A percentile compares a stretch with the other conserved stretches of the same genome.
Evolutionary conservation across 2,113 vertebrate genomes (phyloP).

Genomic region (Epinephelus fuscoguttatus): DNA sequence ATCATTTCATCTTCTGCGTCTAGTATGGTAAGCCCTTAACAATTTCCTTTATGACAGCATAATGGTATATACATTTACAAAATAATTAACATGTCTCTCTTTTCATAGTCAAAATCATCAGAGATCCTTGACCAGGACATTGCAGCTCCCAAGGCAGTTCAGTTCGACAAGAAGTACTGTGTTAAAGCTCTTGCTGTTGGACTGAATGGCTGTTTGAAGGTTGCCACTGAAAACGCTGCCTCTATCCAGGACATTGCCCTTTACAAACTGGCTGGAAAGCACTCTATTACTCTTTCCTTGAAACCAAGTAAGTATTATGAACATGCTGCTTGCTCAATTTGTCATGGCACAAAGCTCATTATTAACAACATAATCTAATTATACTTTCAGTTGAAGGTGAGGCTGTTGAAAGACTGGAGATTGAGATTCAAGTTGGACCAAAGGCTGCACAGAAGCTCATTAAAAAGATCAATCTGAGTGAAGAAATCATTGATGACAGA

Average conservation of each 20-base stretch:
- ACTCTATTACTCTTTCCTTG: slow-evolving; percentile 70
- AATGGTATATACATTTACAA: not conserved
- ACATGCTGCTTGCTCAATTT: not conserved
- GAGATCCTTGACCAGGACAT: slow-evolving; percentile 67
- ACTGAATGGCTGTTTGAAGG: slow-evolving; percentile 81
- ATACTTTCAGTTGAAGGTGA: slow-evolving; percentile 73
- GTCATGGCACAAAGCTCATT: not conserved
- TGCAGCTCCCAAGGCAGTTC: not conserved
- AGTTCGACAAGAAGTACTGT: slow-evolving; percentile 76
- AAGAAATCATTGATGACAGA: slow-evolving; percentile 58
- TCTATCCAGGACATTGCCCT: slow-evolving; percentile 68
- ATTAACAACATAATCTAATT: not conserved
- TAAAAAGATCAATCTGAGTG: slow-evolving; percentile 69
- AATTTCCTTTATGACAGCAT: not conserved
- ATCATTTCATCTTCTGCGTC: not conserved
- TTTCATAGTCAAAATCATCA: slow-evolving; percentile 69
- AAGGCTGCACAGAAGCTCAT: slow-evolving; percentile 84
- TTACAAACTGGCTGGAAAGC: slow-evolving; percentile 81
- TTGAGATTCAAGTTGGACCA: slow-evolving; percentile 85
- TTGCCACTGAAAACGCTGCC: slow-evolving; percentile 75
- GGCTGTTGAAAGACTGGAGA: slow-evolving; percentile 83
- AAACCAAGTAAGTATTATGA: slow-evolving; percentile 80
- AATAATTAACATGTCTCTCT: slow-evolving; percentile 14
- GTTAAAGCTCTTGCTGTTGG: slow-evolving; percentile 57
- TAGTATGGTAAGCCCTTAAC: slow-evolving; percentile 49